Base-by-base conservation (phyloP, 1,140 invertebrate genomes). In the Magallana ariakensis region DNA sequence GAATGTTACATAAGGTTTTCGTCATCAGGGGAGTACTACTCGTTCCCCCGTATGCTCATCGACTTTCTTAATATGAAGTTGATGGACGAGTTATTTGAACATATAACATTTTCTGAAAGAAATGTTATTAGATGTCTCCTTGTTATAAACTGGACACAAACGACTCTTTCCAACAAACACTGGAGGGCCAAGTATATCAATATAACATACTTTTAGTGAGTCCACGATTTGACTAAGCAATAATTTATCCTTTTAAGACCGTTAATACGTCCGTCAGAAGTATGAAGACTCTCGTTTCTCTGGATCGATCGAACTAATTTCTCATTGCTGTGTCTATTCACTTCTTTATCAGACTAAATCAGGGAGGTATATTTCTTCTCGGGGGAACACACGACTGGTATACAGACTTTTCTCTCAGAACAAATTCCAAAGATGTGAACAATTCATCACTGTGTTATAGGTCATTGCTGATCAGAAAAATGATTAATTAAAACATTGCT, bases 401-500 rank as follows among this genome's bases (percentile, higher is more conserved):
- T 75, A 26, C 9, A 4, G 22, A 16, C 58, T 13, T 13, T 15
- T 1, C 13, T 75, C 33, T 75, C 22, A 75, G 66, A 75, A 75
- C 66, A 75, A 33, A 33, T 13, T 26, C 4, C 9, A 75, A 26
- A 10, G 33, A 33, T 75, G 22, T 75, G 66, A 75, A 75, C 66
- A 75, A 75, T 75, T 75, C 26, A 75, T 75, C 66, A 75, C 33
- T 26, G 66, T 26, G 66, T 26, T 75, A 75, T 75, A 22, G 66
- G 66, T 75, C 66, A 33, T 75, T 75, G 33, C 66, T 26, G 66
- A 26, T 75, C 66, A 75, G 66, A 26, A 75, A 75, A 75, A 75
- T 75, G 66, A 75, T 75, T 75, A 75, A 75, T 75, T 75, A 75
- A 75, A 75, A 26, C 66, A 75, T 75, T 75, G 33, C 33, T 75